These are phyloP conservation scores for Lemur catta DNA, from an alignment of 2,797 vertebrate genomes.

Conservation along the genomic window DNA sequence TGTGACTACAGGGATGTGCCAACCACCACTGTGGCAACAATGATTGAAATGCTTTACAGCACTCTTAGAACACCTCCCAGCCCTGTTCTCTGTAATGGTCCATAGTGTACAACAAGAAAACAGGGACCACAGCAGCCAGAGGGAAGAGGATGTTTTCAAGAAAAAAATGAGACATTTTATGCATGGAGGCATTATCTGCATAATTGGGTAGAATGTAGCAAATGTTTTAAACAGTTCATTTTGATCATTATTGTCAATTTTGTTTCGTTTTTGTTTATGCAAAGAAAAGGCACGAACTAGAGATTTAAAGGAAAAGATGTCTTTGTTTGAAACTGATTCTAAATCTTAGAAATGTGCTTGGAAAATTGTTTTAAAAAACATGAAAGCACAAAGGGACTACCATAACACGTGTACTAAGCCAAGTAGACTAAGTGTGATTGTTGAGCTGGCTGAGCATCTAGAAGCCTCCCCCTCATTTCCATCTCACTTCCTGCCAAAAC, in stretches of 20 bases:
- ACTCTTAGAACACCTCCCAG: conserved; percentile 44
- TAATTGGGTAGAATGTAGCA: conserved; percentile 56
- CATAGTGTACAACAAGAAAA: conserved; percentile 52
- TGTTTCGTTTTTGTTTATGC: neutral
- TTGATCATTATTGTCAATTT: conserved; percentile 55
- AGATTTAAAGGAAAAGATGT: conserved; percentile 31
- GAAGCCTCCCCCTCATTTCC: neutral
- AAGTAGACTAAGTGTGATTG: neutral
- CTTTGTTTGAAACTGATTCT: conserved; percentile 56
- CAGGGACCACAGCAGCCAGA: conserved; percentile 62
- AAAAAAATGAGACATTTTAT: conserved; percentile 49
- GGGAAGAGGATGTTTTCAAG: conserved; percentile 59
- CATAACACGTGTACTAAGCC: neutral
- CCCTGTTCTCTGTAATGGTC: conserved; percentile 38
- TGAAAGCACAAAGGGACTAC: neutral
- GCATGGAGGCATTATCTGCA: conserved; percentile 56
- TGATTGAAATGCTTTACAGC: conserved; percentile 33
- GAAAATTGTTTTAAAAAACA: conserved; percentile 38
- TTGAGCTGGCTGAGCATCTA: neutral
- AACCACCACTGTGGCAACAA: neutral
- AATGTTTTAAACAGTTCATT: conserved; percentile 61
- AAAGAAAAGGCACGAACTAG: conserved; percentile 21
- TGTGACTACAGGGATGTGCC: conserved; percentile 16
- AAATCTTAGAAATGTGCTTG: conserved; percentile 40
- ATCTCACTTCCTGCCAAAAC: conserved; percentile 16